phyloP scores from a whole-genome alignment of 1,140 invertebrate genomes.

The Lutraria rhynchaena region DNA sequence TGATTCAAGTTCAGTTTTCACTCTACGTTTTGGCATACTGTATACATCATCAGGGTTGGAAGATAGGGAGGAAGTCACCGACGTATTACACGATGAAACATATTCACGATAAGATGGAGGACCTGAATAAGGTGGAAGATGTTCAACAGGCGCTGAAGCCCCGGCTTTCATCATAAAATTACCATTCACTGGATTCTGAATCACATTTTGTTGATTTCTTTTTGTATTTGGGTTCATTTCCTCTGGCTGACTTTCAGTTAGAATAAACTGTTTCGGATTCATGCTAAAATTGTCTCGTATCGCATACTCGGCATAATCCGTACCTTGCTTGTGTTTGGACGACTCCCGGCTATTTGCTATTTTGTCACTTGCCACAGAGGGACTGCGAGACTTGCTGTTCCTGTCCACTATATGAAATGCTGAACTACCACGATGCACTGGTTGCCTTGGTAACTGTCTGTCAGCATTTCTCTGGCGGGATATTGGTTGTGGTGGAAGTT shows the following conservation, averaged over 20 bases:
- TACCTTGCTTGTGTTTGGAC: conserved; percentile 36
- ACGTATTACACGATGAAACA: conserved; percentile 56
- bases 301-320: conserved; percentile 56
- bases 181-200: conserved; percentile 2
- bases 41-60: conserved; percentile 57
- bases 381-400: conserved; percentile 13
- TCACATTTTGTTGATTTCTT: background rate
- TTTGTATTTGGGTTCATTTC: background rate
- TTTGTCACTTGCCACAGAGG: conserved; percentile 32
- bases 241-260: background rate
- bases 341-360: background rate
- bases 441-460: conserved; percentile 49
- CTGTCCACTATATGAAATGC: conserved; percentile 63
- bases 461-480: conserved; percentile 43
- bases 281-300: conserved; percentile 64
- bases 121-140: conserved; percentile 61
- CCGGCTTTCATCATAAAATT: conserved; percentile 14
- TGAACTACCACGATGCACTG: conserved; percentile 60
- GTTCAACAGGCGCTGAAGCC: conserved; percentile 1
- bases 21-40: conserved; percentile 30
- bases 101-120: conserved; percentile 67
- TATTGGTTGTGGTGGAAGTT: conserved; percentile 56
- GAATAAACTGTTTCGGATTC: conserved; percentile 57
- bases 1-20: conserved; percentile 10
- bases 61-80: conserved; percentile 51